These are phyloP conservation scores for Nesometra sesokonis DNA, from an alignment of 35 echinoderm and acorn worm genomes.

Conservation along the genomic window DNA sequence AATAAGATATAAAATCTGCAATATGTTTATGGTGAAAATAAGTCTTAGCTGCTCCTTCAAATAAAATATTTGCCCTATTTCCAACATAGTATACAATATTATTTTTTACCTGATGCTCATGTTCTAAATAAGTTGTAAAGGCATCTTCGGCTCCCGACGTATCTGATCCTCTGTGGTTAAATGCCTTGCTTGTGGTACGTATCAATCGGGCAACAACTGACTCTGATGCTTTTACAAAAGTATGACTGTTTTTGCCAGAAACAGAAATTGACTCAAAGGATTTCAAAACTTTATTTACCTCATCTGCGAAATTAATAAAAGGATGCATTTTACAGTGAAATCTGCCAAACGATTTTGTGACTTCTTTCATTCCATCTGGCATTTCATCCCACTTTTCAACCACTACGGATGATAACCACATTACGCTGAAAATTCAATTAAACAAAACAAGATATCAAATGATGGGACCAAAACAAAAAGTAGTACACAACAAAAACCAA, in stretches of 20 bases:
- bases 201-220: not conserved
- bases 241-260: not conserved
- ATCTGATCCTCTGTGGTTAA: constrained; percentile 26
- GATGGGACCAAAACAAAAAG: too few relatives aligned
- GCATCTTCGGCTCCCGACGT: constrained; percentile 12
- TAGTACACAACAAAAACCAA: too few relatives aligned
- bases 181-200: constrained; percentile 19
- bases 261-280: constrained; percentile 16
- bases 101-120: not conserved
- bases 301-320: constrained; percentile 23
- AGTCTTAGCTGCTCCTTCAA: constrained; percentile 27
- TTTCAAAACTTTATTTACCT: constrained; percentile 26
- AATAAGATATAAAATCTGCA: constrained; percentile 7
- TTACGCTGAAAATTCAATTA: too few relatives aligned
- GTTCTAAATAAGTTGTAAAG: not conserved
- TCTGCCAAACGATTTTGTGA: not conserved
- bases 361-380: not conserved
- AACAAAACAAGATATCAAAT: too few relatives aligned
- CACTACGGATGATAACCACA: too few relatives aligned
- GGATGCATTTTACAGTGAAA: constrained; percentile 37
- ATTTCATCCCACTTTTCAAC: constrained; percentile 3
- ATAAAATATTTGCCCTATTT: constrained; percentile 48
- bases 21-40: constrained; percentile 37
- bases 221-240: not conserved
- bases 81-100: not conserved